Base-by-base conservation (phyloP, 2,888 invertebrate species). In the Dioctria linearis region DNA sequence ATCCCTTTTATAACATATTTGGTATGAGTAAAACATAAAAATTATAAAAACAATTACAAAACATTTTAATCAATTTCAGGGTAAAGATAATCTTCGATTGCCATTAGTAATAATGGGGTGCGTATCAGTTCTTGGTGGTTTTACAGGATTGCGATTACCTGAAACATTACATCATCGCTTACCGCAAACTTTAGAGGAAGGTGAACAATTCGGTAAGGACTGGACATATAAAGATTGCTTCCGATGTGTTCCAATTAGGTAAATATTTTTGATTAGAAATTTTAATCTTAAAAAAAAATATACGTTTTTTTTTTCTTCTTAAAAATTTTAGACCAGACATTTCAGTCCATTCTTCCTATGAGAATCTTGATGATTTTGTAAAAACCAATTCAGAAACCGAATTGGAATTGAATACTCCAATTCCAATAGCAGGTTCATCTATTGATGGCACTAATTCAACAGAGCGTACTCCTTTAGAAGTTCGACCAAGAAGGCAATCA, bases 1-100 rank as follows among this genome's bases (percentile, higher is more conserved):
- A 97, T 97, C 87, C 97, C 97, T 9, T 96, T 96, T 88, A 93
- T 97, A 82, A 96, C 95, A 78, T 96, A 96, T 88, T 91, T 97
- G 92, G 96, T 96, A 91, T 91, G 92, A 85, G 39, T 13, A 9
- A 5, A 39, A 37, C 3, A 11, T 37, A 6, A 3, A 25, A 46
- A 46, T 40, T 59, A 3, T 43, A 1, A 42, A 4, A 13, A 9
- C 59, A 3, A 40, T 40, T 66, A 59, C 42, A 40, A 49, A 25
- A 65, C 46, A 66, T 57, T 76, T 37, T 43, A 43, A 46, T 63
- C 37, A 71, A 82, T 86, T 87, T 49, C 85, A 96, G 96, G 97
- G 97, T 0, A 93, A 94, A 80, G 96, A 95, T 86, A 95, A 95
- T 87, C 90, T 96, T 40, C 94, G 95, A 43, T 88, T 97, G 80